These are phyloP conservation scores for Tetheella fluctuosa DNA, from an alignment of 2,888 invertebrate genomes.

Conservation along the genomic window DNA sequence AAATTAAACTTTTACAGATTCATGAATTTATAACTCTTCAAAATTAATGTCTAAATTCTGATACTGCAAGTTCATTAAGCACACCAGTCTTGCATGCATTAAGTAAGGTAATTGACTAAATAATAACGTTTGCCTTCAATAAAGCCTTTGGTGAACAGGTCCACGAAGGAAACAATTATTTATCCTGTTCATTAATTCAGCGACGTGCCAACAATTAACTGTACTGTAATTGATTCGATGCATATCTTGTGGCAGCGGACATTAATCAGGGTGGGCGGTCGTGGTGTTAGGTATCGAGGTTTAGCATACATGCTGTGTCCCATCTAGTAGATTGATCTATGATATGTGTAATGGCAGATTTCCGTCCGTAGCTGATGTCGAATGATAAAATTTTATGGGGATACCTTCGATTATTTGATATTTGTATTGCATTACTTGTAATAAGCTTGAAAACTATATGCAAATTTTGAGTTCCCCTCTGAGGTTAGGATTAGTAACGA, in stretches of 20 bases:
- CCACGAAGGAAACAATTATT: constrained; percentile 12
- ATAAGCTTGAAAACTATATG: no score
- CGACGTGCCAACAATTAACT: constrained; percentile 40
- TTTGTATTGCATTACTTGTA: no score
- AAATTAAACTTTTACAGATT: no score
- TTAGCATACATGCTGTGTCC: background rate
- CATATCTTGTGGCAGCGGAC: constrained; percentile 38
- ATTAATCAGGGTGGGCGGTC: constrained; percentile 43
- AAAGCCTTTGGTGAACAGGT: background rate
- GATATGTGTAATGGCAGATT: constrained; percentile 7
- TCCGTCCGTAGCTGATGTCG: background rate
- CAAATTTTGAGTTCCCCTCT: no score
- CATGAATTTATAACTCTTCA: no score
- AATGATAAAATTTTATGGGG: background rate
- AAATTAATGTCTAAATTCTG: no score
- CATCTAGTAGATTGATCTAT: constrained; percentile 3
- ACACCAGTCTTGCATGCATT: background rate
- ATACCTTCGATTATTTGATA: no score
- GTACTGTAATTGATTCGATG: constrained; percentile 52
- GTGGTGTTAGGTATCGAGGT: constrained; percentile 8
- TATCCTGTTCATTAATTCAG: constrained; percentile 28
- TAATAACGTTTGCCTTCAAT: background rate
- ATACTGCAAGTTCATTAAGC: background rate
- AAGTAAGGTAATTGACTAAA: background rate
- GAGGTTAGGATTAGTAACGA: no score